These are phyloP conservation scores for Riptortus pedestris DNA, from an alignment of 1,140 invertebrate species.

Conservation along the genomic window DNA sequence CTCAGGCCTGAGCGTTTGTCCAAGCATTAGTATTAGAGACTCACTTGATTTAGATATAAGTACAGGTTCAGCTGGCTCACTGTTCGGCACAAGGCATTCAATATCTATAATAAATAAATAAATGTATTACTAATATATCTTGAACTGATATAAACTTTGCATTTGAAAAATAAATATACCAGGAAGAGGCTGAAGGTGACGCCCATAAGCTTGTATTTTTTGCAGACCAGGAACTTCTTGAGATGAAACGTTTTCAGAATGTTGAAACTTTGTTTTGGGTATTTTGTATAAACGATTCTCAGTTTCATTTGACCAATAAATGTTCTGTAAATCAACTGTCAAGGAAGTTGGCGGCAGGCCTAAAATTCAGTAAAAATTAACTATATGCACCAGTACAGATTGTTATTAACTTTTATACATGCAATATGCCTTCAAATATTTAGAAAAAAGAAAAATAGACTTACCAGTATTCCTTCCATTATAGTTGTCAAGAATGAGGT, in stretches of 20 bases:
- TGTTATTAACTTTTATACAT: no score
- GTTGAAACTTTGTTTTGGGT: slow-evolving; percentile 38
- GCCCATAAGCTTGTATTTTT: slow-evolving; percentile 57
- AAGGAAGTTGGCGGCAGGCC: slow-evolving; percentile 48
- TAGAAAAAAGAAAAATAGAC: slow-evolving; percentile 1
- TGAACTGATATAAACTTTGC: background rate
- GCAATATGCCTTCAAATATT: no score
- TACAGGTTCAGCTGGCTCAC: slow-evolving; percentile 25
- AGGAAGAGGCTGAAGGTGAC: slow-evolving; percentile 63
- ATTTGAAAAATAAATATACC: slow-evolving; percentile 24
- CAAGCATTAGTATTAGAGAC: slow-evolving; percentile 52
- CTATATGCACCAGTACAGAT: no score
- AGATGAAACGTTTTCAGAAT: slow-evolving; percentile 20
- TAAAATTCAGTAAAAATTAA: no score
- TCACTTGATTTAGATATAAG: slow-evolving; percentile 45
- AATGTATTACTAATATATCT: slow-evolving; percentile 1
- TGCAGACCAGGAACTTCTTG: slow-evolving; percentile 33
- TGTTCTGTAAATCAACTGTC: slow-evolving; percentile 51
- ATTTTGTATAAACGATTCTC: slow-evolving; percentile 52
- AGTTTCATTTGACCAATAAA: slow-evolving; percentile 57
- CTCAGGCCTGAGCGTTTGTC: slow-evolving; percentile 36
- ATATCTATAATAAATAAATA: slow-evolving; percentile 34
- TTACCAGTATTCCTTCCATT: slow-evolving; percentile 30
- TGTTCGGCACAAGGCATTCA: slow-evolving; percentile 53
- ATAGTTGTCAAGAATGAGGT: slow-evolving; percentile 43